A percentile compares a stretch with the other conserved stretches of the same genome.
Conservation (phyloP, 2,888 invertebrate species). For the Oligia strigilis region DNA sequence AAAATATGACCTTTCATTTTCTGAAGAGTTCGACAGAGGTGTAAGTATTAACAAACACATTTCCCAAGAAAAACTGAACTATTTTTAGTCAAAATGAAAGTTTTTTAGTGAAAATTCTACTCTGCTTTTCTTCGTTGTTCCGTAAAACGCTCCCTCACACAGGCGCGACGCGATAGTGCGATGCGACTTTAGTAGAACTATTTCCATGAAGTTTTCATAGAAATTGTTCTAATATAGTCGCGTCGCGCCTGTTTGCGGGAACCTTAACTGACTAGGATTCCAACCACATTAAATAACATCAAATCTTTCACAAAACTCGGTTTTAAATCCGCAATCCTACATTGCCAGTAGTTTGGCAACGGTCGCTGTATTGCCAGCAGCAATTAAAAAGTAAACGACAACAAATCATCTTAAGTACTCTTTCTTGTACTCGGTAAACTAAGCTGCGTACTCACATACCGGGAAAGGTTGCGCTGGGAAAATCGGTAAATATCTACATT, state of each 20-base stretch:
- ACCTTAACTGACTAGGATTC: neutral
- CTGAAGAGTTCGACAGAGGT: too few relatives aligned
- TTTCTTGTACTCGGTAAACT: slow-evolving; percentile 47
- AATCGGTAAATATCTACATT: neutral
- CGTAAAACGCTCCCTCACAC: neutral
- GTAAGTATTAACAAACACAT: neutral
- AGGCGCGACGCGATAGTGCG: neutral
- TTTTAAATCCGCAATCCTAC: slow-evolving; percentile 20
- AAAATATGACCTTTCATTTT: neutral
- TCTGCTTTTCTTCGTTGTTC: neutral
- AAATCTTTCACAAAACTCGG: neutral
- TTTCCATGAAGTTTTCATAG: neutral
- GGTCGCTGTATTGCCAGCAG: slow-evolving; percentile 32
- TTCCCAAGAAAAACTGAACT: too few relatives aligned
- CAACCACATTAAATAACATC: neutral
- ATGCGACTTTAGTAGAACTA: neutral
- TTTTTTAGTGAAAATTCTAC: too few relatives aligned
- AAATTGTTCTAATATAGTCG: neutral
- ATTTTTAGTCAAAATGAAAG: neutral
- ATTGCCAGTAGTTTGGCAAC: slow-evolving; percentile 42
- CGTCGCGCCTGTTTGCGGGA: neutral
- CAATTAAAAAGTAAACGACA: slow-evolving; percentile 50
- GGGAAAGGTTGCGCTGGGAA: neutral
- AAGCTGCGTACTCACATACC: slow-evolving; percentile 12
- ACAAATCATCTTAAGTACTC: slow-evolving; percentile 59